Evolutionary conservation across 2,113 vertebrate genomes (phyloP).

Genomic region (Tenrec ecaudatus): DNA sequence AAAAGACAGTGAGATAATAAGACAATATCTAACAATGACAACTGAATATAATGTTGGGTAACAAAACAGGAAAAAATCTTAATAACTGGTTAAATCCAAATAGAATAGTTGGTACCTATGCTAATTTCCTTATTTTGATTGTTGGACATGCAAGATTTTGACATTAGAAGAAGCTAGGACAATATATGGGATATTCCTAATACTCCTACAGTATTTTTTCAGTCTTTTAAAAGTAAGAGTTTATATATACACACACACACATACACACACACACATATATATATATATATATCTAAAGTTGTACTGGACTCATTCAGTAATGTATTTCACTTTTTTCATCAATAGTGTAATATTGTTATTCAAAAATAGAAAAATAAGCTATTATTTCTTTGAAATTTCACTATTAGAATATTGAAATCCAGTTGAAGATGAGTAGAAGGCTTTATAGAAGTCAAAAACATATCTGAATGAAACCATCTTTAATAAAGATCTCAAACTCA

Average conservation of each 20-base stretch:
- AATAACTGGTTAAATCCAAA: neutral
- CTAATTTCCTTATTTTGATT: neutral
- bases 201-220: neutral
- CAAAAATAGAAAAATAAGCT: conserved; percentile 8
- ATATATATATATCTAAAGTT: neutral
- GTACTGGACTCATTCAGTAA: neutral
- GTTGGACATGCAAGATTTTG: neutral
- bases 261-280: no score
- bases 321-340: neutral
- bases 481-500: neutral
- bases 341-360: neutral
- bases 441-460: neutral
- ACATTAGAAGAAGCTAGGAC: neutral
- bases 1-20: neutral
- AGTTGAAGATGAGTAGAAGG: neutral
- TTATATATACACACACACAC: no score
- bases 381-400: neutral
- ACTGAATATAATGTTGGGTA: no score
- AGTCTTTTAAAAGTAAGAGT: neutral
- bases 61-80: neutral
- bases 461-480: neutral
- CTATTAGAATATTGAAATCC: neutral
- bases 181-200: no score
- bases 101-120: neutral
- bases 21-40: neutral